phyloP scores from a whole-genome alignment of 2,113 vertebrate species.

The Grallaria varia region DNA sequence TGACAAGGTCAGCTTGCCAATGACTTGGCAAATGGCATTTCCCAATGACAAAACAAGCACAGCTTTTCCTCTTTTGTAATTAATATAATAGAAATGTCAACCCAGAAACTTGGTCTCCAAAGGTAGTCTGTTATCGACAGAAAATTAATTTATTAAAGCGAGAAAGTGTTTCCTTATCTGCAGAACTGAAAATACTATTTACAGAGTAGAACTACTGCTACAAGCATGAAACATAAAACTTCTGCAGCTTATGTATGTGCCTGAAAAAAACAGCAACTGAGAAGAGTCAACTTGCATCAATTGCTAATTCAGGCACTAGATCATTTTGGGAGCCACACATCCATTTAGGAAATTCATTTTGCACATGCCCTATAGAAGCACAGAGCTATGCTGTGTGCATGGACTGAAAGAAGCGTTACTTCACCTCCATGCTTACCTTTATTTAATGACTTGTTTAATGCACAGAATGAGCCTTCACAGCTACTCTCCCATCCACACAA shows the following conservation, averaged over 20 bases:
- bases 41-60: slow-evolving; percentile 33
- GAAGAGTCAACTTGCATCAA: not conserved
- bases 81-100: slow-evolving; percentile 49
- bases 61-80: slow-evolving; percentile 26
- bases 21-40: slow-evolving; percentile 60
- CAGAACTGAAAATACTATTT: not conserved
- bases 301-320: not conserved
- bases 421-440: not conserved
- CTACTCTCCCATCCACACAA: not conserved
- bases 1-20: slow-evolving; percentile 59
- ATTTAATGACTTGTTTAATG: not conserved
- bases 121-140: not conserved
- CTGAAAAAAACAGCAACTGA: not conserved
- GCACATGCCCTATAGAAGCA: not conserved
- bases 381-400: fast-evolving
- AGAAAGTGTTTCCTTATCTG: not conserved
- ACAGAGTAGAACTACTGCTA: not conserved
- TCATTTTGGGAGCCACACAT: not conserved
- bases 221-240: not conserved
- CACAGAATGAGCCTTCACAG: not conserved
- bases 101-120: slow-evolving; percentile 5
- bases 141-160: slow-evolving; percentile 19
- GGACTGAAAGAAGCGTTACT: not conserved
- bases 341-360: not conserved
- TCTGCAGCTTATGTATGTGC: not conserved